These are phyloP conservation scores for Tachystola acroxantha DNA, from an alignment of 2,888 invertebrate species.

Conservation along the genomic window DNA sequence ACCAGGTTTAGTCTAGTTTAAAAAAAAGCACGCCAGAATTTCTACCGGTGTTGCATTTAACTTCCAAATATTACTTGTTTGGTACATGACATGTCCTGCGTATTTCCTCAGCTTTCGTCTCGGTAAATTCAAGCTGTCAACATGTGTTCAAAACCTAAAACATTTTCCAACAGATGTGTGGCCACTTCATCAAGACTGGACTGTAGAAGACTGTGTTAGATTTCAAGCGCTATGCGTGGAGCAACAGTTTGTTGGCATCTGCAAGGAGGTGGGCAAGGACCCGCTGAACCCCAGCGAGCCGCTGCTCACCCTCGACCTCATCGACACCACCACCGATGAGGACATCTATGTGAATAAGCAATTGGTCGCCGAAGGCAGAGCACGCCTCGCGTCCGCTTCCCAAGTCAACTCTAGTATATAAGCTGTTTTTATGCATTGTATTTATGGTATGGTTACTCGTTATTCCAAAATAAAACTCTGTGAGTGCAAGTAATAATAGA, in stretches of 20 bases:
- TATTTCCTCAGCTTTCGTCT: too few relatives aligned
- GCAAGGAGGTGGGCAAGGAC: constrained; percentile 81
- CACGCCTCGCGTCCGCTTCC: constrained; percentile 52
- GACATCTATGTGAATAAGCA: constrained; percentile 83
- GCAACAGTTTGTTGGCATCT: constrained; percentile 83
- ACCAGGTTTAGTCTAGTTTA: too few relatives aligned
- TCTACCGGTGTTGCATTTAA: too few relatives aligned
- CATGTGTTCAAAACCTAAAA: too few relatives aligned
- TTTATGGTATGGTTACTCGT: background rate
- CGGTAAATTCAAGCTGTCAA: too few relatives aligned
- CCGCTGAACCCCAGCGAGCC: constrained; percentile 79
- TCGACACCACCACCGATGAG: constrained; percentile 83
- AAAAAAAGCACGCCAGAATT: too few relatives aligned
- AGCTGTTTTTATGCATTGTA: background rate
- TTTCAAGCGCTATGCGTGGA: constrained; percentile 85
- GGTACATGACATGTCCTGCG: too few relatives aligned
- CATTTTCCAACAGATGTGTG: constrained; percentile 64
- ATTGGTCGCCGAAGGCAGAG: constrained; percentile 81
- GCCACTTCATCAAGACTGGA: constrained; percentile 81
- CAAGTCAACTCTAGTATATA: constrained; percentile 1
- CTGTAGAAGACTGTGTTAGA: constrained; percentile 83
- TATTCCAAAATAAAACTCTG: background rate
- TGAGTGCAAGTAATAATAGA: background rate
- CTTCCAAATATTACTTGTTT: too few relatives aligned
- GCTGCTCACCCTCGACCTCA: constrained; percentile 81